Evolutionary conservation across 2,797 vertebrate genomes (phyloP).

Genomic region (Myotis planiceps): DNA sequence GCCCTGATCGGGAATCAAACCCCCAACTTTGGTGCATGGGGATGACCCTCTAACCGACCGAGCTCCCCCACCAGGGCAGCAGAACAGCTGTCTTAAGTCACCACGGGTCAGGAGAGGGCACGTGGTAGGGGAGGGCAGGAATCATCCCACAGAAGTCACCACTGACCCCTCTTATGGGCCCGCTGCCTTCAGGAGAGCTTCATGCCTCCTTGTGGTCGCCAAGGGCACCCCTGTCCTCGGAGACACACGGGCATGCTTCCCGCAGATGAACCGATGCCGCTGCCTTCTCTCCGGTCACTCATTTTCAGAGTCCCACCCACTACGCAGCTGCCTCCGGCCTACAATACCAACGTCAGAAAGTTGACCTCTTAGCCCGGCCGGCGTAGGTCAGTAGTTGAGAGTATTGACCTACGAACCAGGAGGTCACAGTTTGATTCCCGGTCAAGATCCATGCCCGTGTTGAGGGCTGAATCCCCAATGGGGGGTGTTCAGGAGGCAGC

Average conservation of each 20-base stretch:
- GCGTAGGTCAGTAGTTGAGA: no score
- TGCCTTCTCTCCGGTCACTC: background rate
- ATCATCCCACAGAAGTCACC: background rate
- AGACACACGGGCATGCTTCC: background rate
- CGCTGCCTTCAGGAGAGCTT: background rate
- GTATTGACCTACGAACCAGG: no score
- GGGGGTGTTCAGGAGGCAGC: no score
- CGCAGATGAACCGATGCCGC: background rate
- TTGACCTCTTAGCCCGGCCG: background rate
- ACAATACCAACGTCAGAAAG: background rate
- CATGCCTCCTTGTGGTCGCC: background rate
- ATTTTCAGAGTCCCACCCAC: background rate
- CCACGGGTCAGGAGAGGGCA: background rate
- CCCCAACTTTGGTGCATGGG: background rate
- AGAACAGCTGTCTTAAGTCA: background rate
- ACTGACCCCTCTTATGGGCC: background rate
- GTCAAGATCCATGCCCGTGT: no score
- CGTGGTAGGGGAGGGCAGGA: background rate
- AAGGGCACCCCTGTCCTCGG: background rate
- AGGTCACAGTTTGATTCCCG: no score
- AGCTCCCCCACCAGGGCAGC: no score
- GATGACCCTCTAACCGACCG: background rate
- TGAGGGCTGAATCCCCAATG: no score
- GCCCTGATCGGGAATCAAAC: background rate
- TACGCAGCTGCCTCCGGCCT: background rate